Percentiles rank a stretch among this genome's conserved stretches.
Conservation (phyloP, 2,113 vertebrate genomes). For the Hyla sarda region DNA sequence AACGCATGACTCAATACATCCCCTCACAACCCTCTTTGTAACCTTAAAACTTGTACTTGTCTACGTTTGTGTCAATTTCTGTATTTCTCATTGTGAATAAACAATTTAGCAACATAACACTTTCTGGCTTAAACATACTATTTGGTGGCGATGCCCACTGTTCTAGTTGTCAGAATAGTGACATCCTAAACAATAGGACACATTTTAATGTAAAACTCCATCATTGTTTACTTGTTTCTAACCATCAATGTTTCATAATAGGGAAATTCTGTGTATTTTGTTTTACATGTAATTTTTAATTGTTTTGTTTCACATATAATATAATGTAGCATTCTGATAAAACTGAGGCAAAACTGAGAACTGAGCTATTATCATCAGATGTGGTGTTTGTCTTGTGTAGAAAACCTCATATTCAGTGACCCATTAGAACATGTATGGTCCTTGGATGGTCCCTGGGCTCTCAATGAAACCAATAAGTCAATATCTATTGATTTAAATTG, state of each 20-base stretch:
- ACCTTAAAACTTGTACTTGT: not conserved
- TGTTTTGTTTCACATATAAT: not conserved
- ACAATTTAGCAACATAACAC: conserved; percentile 41
- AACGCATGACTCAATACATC: conserved; percentile 37
- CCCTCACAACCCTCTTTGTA: conserved; percentile 23
- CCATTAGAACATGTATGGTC: too few relatives aligned
- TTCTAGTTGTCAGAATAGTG: not conserved
- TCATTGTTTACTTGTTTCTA: conserved; percentile 31
- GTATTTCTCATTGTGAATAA: conserved; percentile 7
- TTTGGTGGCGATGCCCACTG: not conserved
- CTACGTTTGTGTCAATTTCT: conserved; percentile 13
- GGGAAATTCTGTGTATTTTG: conserved; percentile 10
- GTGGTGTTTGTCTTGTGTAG: not conserved
- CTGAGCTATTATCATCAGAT: not conserved
- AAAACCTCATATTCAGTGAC: not conserved
- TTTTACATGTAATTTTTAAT: not conserved
- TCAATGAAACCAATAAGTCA: too few relatives aligned
- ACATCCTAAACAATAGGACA: not conserved
- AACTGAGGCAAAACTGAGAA: not conserved
- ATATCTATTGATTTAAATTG: too few relatives aligned
- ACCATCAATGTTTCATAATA: conserved; percentile 29
- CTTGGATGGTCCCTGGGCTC: too few relatives aligned
- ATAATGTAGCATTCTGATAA: not conserved
- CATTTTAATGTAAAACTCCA: conserved; percentile 37
- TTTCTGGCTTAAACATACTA: conserved; percentile 2